Conservation (phyloP, 2,113 vertebrate species). For the Spizaetus ornatus region DNA sequence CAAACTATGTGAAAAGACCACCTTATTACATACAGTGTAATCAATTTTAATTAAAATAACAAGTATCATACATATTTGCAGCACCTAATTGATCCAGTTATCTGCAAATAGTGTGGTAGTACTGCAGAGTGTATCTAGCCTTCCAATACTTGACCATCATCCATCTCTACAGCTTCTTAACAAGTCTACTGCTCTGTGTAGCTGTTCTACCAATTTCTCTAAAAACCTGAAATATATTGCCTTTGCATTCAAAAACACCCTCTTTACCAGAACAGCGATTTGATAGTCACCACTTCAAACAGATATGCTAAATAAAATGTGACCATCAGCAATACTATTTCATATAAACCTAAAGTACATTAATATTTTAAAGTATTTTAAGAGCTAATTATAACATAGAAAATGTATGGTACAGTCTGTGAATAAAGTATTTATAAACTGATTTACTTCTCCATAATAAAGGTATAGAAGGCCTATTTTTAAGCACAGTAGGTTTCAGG, state of each 20-base stretch:
- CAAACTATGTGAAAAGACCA: background rate
- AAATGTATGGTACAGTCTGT: background rate
- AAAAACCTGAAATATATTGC: background rate
- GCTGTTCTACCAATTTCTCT: background rate
- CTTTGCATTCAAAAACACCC: background rate
- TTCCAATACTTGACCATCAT: background rate
- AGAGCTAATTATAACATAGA: background rate
- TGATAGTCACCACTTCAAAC: background rate
- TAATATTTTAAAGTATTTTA: background rate
- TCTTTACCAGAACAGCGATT: background rate
- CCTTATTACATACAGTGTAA: background rate
- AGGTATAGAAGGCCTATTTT: background rate
- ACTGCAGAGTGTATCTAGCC: background rate
- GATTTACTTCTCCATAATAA: background rate
- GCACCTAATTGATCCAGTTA: background rate
- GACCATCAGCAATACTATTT: background rate
- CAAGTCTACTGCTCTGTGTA: background rate
- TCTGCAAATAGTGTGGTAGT: background rate
- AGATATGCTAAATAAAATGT: background rate
- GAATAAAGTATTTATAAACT: background rate
- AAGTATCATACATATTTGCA: background rate
- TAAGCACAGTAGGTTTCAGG: background rate
- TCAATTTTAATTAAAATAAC: background rate
- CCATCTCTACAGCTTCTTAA: background rate
- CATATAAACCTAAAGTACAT: background rate